phyloP scores from a whole-genome alignment of 2,113 vertebrate genomes.

The Catharus fuscescens region DNA sequence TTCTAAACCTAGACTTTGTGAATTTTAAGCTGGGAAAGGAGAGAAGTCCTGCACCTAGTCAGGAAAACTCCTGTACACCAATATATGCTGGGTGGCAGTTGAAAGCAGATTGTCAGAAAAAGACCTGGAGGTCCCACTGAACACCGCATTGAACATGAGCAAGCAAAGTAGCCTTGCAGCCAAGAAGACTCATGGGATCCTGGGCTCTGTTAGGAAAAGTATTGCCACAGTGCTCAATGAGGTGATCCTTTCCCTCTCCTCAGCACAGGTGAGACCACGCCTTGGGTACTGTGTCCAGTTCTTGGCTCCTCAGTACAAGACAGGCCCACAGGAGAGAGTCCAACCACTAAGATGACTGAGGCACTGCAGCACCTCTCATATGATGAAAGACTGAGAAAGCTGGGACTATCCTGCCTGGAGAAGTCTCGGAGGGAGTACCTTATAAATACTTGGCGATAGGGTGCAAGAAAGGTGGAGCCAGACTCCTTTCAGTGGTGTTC shows the following conservation, averaged over 20 bases:
- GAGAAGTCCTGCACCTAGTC: neutral
- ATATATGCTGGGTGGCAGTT: too few species aligned
- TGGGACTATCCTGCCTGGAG: neutral
- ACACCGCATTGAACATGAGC: rapidly evolving
- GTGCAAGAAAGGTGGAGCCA: neutral
- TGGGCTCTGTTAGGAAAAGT: neutral
- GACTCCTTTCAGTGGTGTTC: neutral
- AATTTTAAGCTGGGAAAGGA: neutral
- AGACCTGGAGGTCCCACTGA: neutral
- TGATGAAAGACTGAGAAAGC: neutral
- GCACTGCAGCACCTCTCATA: neutral
- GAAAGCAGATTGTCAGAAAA: neutral
- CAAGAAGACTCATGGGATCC: neutral
- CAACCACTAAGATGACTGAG: neutral
- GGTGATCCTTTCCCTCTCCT: neutral
- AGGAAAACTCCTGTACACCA: neutral
- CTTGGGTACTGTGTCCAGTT: neutral
- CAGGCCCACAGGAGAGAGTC: neutral
- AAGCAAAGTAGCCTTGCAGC: too few species aligned
- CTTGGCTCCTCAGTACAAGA: neutral
- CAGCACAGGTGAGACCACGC: neutral
- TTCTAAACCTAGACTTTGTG: neutral
- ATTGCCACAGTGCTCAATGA: neutral
- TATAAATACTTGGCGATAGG: neutral
- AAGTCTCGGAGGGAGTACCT: neutral